phyloP scores from a whole-genome alignment of 2,888 invertebrate genomes.

The Caenorhabditis uteleia region DNA sequence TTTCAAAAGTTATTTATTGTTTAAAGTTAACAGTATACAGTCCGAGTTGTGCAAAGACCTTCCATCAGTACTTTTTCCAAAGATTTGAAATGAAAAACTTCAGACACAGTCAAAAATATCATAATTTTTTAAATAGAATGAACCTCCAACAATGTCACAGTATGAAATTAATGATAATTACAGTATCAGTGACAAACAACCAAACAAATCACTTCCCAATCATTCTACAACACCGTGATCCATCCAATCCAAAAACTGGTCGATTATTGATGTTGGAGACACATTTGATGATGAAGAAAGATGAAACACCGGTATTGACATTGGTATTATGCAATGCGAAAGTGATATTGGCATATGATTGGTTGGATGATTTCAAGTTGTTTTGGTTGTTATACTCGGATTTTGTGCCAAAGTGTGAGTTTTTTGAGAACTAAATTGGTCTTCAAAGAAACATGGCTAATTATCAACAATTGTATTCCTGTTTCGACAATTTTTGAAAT shows the following conservation, averaged over 20 bases:
- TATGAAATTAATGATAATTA: conserved; percentile 16
- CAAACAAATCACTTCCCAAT: conserved; percentile 21
- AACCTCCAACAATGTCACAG: too few species aligned
- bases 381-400: conserved; percentile 59
- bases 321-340: conserved; percentile 61
- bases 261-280: conserved; percentile 59
- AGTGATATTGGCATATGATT: conserved; percentile 64
- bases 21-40: too few species aligned
- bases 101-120: too few species aligned
- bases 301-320: conserved; percentile 63
- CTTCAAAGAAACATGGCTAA: neutral
- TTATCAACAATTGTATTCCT: too few species aligned
- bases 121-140: too few species aligned
- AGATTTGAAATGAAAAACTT: too few species aligned
- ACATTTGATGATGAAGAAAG: conserved; percentile 63
- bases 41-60: too few species aligned
- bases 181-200: conserved; percentile 4
- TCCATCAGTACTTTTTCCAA: too few species aligned
- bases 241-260: neutral
- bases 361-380: conserved; percentile 61
- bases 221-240: conserved; percentile 33
- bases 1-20: too few species aligned
- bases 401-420: conserved; percentile 52
- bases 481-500: too few species aligned
- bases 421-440: neutral